These are phyloP conservation scores for Antigone vipio DNA, from an alignment of 2,113 vertebrate genomes.

Conservation along the genomic window DNA sequence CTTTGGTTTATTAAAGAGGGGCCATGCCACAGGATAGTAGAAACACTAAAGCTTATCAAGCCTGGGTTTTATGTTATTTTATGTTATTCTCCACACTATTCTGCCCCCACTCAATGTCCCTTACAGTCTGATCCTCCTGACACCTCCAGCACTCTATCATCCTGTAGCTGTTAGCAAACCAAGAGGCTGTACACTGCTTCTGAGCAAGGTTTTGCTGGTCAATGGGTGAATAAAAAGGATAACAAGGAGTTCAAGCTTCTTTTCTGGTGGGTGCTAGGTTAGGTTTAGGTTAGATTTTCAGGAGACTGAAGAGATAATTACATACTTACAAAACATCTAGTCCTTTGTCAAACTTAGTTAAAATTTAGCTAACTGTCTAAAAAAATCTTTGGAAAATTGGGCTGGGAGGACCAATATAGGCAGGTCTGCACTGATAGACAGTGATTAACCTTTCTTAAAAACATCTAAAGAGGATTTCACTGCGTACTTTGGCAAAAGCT, in stretches of 20 bases:
- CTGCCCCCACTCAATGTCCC: not conserved
- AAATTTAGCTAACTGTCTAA: accelerated
- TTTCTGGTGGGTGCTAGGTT: not conserved
- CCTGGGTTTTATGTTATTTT: not conserved
- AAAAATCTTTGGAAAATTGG: not conserved
- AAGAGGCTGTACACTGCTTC: not conserved
- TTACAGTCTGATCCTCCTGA: not conserved
- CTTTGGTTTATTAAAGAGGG: not conserved
- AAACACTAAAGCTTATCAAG: not conserved
- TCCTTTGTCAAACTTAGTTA: not conserved
- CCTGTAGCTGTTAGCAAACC: not conserved
- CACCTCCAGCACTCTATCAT: not conserved
- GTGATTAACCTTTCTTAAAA: not conserved
- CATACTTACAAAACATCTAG: not conserved
- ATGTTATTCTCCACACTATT: not conserved
- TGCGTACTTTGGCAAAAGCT: not conserved
- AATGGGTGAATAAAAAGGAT: not conserved
- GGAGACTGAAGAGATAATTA: not conserved
- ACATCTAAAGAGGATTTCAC: not conserved
- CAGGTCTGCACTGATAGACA: not conserved
- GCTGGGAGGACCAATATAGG: not conserved
- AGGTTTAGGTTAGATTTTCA: not conserved
- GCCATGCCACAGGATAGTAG: accelerated
- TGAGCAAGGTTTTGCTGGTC: not conserved
- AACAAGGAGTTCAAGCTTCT: not conserved